phyloP scores from a whole-genome alignment of 2,113 vertebrate genomes.

The Tichodroma muraria region DNA sequence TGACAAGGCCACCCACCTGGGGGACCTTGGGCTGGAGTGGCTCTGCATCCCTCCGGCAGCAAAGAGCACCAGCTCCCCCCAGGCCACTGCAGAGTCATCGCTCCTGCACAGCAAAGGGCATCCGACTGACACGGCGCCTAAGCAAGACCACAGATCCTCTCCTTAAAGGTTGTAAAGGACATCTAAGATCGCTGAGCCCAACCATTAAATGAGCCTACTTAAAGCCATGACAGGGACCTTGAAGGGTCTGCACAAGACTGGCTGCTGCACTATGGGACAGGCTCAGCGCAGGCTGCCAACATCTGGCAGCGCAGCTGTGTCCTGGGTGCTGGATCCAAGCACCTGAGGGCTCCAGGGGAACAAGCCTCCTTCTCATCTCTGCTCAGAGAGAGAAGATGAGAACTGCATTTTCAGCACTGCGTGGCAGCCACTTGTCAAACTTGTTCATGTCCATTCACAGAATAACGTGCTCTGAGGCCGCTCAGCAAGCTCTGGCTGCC shows the following conservation, averaged over 20 bases:
- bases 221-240: neutral
- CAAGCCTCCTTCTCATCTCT: neutral
- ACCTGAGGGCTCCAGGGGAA: neutral
- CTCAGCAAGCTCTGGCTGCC: neutral
- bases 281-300: neutral
- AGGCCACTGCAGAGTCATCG: too few relatives aligned
- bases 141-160: too few relatives aligned
- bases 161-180: neutral
- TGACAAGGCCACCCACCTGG: too few relatives aligned
- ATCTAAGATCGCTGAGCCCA: neutral
- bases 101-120: neutral
- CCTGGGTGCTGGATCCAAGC: fast-evolving
- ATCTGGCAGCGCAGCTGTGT: neutral
- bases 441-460: neutral
- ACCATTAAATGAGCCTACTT: too few relatives aligned
- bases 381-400: neutral
- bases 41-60: too few relatives aligned
- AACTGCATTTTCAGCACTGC: neutral
- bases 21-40: too few relatives aligned
- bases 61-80: too few relatives aligned
- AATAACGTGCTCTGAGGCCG: neutral
- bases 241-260: neutral
- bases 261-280: neutral
- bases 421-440: neutral
- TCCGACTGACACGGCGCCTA: too few relatives aligned